Conservation (phyloP, 2,888 invertebrate species). For the Hirtodrosophila confusa region DNA sequence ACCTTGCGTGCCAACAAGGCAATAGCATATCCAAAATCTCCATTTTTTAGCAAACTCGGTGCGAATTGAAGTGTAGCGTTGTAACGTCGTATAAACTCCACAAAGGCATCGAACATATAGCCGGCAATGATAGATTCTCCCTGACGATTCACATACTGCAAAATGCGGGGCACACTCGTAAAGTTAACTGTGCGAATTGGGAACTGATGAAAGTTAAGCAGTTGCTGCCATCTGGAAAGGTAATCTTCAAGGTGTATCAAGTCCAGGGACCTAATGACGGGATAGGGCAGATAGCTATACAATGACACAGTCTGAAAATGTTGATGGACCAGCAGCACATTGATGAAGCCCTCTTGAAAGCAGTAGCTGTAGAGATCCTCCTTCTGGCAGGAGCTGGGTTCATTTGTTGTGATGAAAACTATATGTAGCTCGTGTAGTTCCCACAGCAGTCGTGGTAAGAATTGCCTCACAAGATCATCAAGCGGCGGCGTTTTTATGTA, state of each 20-base stretch:
- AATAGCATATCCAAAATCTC: accelerated
- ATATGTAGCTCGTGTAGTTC: conserved; percentile 30
- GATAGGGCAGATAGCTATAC: conserved; percentile 57
- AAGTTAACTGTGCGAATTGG: conserved; percentile 23
- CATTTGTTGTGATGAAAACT: conserved; percentile 28
- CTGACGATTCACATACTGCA: conserved; percentile 37
- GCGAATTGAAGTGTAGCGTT: conserved; percentile 47
- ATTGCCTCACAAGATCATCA: not conserved
- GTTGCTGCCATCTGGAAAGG: conserved; percentile 12
- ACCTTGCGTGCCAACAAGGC: not conserved
- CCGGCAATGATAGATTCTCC: conserved; percentile 48
- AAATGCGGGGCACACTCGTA: conserved; percentile 32
- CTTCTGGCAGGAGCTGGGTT: conserved; percentile 6
- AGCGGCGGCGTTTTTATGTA: conserved; percentile 13
- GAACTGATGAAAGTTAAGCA: conserved; percentile 30
- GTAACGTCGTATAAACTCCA: conserved; percentile 45
- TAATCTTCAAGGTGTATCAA: conserved; percentile 41
- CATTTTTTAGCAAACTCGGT: not conserved
- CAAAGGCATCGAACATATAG: conserved; percentile 50
- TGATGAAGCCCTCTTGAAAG: conserved; percentile 51
- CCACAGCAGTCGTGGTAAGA: conserved; percentile 39
- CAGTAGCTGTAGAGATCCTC: conserved; percentile 44
- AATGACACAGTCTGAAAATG: not conserved
- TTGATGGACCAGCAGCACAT: conserved; percentile 42
- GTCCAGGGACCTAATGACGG: conserved; percentile 7